Conservation (phyloP, 1,140 invertebrate genomes). For the Armadillidium nasatum region DNA sequence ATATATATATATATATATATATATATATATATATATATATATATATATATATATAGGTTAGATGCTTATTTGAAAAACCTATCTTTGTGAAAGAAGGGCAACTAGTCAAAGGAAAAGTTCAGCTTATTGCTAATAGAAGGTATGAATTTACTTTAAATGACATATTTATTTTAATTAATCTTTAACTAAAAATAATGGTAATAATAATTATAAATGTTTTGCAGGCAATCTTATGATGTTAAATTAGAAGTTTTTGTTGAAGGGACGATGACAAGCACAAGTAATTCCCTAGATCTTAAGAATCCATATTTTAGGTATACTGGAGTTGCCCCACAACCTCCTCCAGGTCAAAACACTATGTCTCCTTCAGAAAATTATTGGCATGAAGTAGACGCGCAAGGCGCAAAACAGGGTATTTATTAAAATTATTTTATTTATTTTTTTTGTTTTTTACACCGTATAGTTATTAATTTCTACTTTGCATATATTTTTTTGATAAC, state of each 20-base stretch:
- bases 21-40: too few species aligned
- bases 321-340: slow-evolving; percentile 77
- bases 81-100: slow-evolving; percentile 94
- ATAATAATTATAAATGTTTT: slow-evolving; percentile 44
- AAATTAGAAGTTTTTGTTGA: slow-evolving; percentile 89
- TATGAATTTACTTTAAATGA: slow-evolving; percentile 51
- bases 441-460: slow-evolving; percentile 36
- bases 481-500: background rate
- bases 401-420: slow-evolving; percentile 51
- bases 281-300: slow-evolving; percentile 93
- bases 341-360: slow-evolving; percentile 78
- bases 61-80: slow-evolving; percentile 89
- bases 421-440: slow-evolving; percentile 29
- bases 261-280: slow-evolving; percentile 73
- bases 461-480: background rate
- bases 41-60: too few species aligned
- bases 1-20: too few species aligned
- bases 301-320: slow-evolving; percentile 96
- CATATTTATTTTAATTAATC: slow-evolving; percentile 7
- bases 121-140: slow-evolving; percentile 88
- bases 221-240: slow-evolving; percentile 95
- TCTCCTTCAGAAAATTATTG: slow-evolving; percentile 90
- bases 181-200: too few species aligned
- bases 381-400: slow-evolving; percentile 74
- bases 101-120: slow-evolving; percentile 76